These are phyloP conservation scores for Pterocles gutturalis DNA, from an alignment of 2,113 vertebrate genomes.

Conservation along the genomic window DNA sequence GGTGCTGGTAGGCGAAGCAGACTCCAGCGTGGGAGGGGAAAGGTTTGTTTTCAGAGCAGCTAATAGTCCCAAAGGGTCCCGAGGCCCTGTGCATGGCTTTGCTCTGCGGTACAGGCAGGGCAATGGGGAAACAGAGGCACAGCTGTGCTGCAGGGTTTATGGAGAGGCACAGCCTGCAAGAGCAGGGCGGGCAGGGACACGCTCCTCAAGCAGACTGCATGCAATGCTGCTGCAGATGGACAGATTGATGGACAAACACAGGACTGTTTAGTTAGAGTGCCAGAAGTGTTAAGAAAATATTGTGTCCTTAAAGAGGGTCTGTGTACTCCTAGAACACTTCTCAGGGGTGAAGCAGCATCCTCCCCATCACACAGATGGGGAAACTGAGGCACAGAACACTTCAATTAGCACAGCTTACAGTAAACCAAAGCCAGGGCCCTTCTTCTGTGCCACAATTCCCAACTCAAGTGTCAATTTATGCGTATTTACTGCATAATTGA, in stretches of 20 bases:
- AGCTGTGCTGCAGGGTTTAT: not conserved
- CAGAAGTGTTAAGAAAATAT: not conserved
- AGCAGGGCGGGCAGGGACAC: not conserved
- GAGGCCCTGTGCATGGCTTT: not conserved
- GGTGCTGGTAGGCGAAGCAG: not conserved
- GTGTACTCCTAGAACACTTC: not conserved
- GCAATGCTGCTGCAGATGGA: not conserved
- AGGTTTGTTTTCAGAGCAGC: conserved; percentile 37
- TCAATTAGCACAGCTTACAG: not conserved
- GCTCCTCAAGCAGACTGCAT: rapidly evolving
- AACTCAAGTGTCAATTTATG: not conserved
- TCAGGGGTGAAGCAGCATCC: not conserved
- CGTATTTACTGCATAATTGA: not conserved
- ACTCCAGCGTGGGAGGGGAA: not conserved
- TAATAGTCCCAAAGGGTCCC: not conserved
- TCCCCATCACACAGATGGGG: not conserved
- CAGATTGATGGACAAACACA: not conserved
- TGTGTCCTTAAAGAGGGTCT: not conserved
- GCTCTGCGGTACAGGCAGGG: not conserved
- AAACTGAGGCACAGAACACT: not conserved
- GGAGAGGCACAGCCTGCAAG: not conserved
- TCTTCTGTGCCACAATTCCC: not conserved
- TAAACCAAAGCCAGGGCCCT: not conserved
- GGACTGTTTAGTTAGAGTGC: not conserved
- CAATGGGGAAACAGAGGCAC: not conserved